These are phyloP conservation scores for Rachycentron canadum DNA, from an alignment of 2,797 vertebrate species.

Conservation along the genomic window DNA sequence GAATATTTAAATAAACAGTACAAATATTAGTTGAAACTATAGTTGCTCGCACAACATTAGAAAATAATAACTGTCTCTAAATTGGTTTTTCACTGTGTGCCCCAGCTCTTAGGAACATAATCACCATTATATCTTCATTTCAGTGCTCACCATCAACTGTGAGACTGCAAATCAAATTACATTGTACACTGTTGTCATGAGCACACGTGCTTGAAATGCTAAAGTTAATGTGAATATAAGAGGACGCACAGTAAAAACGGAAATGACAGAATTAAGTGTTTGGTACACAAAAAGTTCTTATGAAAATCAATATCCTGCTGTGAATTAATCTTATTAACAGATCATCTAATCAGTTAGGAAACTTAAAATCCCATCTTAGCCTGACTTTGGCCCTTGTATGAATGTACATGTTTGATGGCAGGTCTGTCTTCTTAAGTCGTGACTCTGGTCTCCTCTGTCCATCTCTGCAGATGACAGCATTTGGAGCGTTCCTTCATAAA, in stretches of 20 bases:
- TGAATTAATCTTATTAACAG: neutral
- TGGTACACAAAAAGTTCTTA: neutral
- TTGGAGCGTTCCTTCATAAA: slow-evolving; percentile 98
- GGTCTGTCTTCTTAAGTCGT: slow-evolving; percentile 23
- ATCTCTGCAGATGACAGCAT: slow-evolving; percentile 95
- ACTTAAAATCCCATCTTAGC: slow-evolving; percentile 5
- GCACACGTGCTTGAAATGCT: neutral
- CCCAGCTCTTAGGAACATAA: neutral
- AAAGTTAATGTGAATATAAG: neutral
- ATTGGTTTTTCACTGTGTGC: neutral
- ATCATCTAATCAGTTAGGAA: neutral
- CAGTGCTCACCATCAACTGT: neutral
- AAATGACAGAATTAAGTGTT: neutral
- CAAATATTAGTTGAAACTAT: neutral
- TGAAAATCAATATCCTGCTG: neutral
- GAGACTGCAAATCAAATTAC: neutral
- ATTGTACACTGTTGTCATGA: neutral
- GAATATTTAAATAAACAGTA: neutral
- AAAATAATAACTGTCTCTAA: neutral
- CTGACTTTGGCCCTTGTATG: neutral
- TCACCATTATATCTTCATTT: neutral
- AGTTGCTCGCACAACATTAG: neutral
- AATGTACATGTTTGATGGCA: neutral
- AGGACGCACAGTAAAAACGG: neutral
- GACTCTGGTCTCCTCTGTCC: slow-evolving; percentile 61